Evolutionary conservation across 2,113 vertebrate species (phyloP), one percentile per base, ranked within the genome.

Genomic region (Tychaedon coryphoeus): DNA sequence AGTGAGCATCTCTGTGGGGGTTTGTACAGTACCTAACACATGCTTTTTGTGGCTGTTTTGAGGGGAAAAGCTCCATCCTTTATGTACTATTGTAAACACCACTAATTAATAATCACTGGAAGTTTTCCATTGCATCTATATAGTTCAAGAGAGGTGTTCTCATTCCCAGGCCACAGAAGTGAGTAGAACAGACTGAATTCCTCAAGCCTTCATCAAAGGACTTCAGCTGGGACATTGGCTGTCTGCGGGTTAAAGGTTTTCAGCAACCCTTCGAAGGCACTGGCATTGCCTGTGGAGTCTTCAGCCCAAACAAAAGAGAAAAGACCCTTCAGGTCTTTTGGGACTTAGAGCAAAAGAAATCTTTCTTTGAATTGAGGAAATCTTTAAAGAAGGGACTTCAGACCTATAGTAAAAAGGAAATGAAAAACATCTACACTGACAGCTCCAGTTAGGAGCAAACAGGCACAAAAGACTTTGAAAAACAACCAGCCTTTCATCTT

Each of bases 401-500:
- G 95, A 96, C 90, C 86, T 78, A 61, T 48, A 84, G 36, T 57
- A 69, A 94, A 96, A 94, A 91, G 88, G 92, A 95, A 97, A 93
- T 93, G 82, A 95, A 96, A 97, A 96, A 60, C 82, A 97, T 93
- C 93, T 75, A 87, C 75, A 77, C 90, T 96, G 95, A 95, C 95
- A 96, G 95, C 92, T 93, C 69, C 94, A 92, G 92, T 96, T 96
- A 94, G 88, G 79, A 96, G 92, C 88, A 95, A 96, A 86, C 72
- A 95, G 61, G 31, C 86, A 96, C 90, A 96, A 94, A 94, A 79
- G 73, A 61, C 96, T 97, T 97, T 97, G 96, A 96, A 95, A 96
- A 97, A 95, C 90, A 96, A 92, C 86, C 50, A 92, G 92, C 53
- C 88, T 97, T 97, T 97, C 95, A 97, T 96, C 95, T 96, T 96